phyloP scores from a whole-genome alignment of 2,797 vertebrate species.

The Limosa lapponica region DNA sequence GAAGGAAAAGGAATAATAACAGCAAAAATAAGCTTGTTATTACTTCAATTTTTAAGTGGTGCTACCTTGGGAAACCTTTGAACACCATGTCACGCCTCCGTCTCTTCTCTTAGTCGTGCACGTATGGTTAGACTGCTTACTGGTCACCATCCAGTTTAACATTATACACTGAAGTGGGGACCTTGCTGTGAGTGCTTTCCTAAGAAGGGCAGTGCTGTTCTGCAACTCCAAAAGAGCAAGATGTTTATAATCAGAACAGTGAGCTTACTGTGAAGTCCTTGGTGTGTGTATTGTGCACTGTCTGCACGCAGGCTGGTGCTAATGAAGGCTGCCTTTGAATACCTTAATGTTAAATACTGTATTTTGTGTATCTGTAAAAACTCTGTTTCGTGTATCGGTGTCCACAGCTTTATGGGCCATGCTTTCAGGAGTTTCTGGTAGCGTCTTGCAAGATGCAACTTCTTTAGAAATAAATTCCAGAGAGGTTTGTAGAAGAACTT shows the following conservation, averaged over 20 bases:
- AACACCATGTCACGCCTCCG: not conserved
- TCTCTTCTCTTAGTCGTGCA: accelerated
- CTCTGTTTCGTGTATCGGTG: accelerated
- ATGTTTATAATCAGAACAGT: not conserved
- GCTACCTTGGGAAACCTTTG: not conserved
- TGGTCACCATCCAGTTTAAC: not conserved
- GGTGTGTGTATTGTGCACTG: not conserved
- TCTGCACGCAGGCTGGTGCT: not conserved
- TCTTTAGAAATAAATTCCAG: not conserved
- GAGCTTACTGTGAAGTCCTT: not conserved
- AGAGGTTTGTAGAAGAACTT: not conserved
- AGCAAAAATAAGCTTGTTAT: not conserved
- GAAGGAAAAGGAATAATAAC: not conserved
- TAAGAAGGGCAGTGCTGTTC: not conserved
- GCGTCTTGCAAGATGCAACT: not conserved
- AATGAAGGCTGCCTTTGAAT: not conserved
- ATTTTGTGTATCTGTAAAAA: not conserved
- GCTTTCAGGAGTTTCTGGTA: not conserved
- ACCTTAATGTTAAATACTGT: not conserved
- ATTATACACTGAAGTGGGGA: not conserved
- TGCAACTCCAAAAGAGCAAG: not conserved
- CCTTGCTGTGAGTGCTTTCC: not conserved
- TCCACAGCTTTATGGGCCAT: not conserved
- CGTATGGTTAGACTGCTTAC: not conserved
- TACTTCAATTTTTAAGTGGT: not conserved